Percentiles rank a stretch among this genome's conserved stretches.
Evolutionary conservation across 2,113 vertebrate genomes (phyloP).

Genomic region (Bungarus multicinctus): DNA sequence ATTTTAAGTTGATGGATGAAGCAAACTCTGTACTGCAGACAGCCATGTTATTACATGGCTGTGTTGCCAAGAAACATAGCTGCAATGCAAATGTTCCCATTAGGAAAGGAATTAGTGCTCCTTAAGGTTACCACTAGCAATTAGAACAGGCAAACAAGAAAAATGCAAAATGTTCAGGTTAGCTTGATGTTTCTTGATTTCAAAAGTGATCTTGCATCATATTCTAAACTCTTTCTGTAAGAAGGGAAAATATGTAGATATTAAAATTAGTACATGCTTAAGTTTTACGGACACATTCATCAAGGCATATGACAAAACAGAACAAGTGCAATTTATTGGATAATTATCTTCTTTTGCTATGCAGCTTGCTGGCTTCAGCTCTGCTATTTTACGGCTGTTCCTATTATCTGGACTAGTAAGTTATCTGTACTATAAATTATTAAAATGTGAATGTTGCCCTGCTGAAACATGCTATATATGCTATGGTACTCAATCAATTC

Average conservation of each 20-base stretch:
- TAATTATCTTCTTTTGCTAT: constrained; percentile 22
- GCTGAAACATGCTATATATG: constrained; percentile 29
- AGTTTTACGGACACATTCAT: constrained; percentile 20
- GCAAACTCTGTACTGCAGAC: constrained; percentile 31
- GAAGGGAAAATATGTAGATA: constrained; percentile 25
- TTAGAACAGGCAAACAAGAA: constrained; percentile 11
- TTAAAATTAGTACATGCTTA: constrained; percentile 23
- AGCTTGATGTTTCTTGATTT: constrained; percentile 19
- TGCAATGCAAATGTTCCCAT: constrained; percentile 26
- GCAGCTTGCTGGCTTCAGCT: constrained; percentile 41
- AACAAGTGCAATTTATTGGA: constrained; percentile 19
- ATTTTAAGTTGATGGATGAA: constrained; percentile 37
- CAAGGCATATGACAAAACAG: neutral
- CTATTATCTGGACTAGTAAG: constrained; percentile 22
- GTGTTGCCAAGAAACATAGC: constrained; percentile 41
- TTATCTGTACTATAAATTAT: constrained; percentile 33
- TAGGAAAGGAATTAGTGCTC: neutral
- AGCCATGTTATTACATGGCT: constrained; percentile 3
- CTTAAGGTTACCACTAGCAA: constrained; percentile 18
- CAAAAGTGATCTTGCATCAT: constrained; percentile 3
- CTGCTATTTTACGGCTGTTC: constrained; percentile 30
- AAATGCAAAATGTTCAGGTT: constrained; percentile 19
- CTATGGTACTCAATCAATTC: constrained; percentile 27
- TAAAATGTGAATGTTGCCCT: constrained; percentile 11
- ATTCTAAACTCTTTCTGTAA: neutral